A percentile compares a stretch with the other conserved stretches of the same genome.
These are phyloP conservation scores for Meteorus colon DNA, from an alignment of 2,888 invertebrate genomes.

Conservation along the genomic window DNA sequence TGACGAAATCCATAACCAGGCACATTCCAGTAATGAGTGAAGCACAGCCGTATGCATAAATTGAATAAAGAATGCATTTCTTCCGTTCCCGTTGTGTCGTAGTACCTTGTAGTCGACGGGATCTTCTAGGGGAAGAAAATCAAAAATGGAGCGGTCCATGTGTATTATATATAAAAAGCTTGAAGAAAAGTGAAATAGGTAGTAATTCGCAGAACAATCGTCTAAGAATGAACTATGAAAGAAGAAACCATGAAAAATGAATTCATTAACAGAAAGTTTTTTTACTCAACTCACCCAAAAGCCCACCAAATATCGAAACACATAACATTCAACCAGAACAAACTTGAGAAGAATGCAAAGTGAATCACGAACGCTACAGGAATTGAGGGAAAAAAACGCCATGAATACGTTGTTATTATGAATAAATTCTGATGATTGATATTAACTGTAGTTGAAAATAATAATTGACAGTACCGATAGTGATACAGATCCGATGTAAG, in stretches of 20 bases:
- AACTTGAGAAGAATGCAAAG: constrained; percentile 86
- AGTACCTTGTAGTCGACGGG: constrained; percentile 71
- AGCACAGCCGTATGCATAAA: constrained; percentile 83
- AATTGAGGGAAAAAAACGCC: constrained; percentile 43
- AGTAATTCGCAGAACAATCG: no score
- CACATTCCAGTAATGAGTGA: constrained; percentile 75
- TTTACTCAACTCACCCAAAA: constrained; percentile 78
- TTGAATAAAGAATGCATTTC: constrained; percentile 79
- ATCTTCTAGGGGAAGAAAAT: constrained; percentile 72
- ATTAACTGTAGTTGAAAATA: background rate
- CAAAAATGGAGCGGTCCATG: constrained; percentile 37
- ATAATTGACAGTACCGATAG: constrained; percentile 53
- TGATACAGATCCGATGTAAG: constrained; percentile 51
- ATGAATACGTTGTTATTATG: background rate
- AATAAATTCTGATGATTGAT: background rate
- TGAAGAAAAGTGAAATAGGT: no score
- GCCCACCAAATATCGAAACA: constrained; percentile 91
- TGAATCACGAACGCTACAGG: constrained; percentile 82
- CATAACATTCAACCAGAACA: constrained; percentile 91
- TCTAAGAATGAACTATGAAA: no score
- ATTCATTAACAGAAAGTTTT: no score
- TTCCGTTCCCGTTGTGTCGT: constrained; percentile 74
- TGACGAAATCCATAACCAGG: constrained; percentile 76
- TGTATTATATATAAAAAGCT: background rate
- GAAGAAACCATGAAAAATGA: no score